phyloP scores from a whole-genome alignment of 2,888 invertebrate genomes.

The Heliconius hortense region DNA sequence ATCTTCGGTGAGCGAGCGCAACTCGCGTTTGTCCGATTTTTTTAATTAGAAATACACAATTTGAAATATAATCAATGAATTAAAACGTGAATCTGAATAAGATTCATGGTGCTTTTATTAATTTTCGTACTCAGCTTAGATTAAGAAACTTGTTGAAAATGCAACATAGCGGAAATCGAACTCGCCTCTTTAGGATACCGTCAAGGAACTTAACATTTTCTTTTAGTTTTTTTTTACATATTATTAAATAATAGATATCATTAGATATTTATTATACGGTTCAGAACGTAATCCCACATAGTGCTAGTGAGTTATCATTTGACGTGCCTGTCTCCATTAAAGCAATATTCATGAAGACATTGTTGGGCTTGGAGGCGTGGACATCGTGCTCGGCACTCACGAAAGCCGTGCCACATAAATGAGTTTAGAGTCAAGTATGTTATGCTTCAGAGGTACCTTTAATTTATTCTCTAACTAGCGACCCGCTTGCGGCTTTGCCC shows the following conservation, averaged over 20 bases:
- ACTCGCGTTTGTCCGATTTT: no score
- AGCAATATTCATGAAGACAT: slow-evolving; percentile 26
- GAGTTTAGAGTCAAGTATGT: slow-evolving; percentile 22
- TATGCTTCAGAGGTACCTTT: background rate
- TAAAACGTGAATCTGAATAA: no score
- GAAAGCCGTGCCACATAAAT: slow-evolving; percentile 28
- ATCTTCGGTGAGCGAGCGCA: no score
- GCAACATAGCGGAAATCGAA: no score
- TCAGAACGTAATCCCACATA: background rate
- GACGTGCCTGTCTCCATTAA: background rate
- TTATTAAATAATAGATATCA: background rate
- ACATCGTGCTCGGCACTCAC: slow-evolving; percentile 28
- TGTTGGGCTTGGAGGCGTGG: slow-evolving; percentile 28
- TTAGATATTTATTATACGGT: background rate
- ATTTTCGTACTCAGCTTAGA: no score
- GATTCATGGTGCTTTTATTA: no score
- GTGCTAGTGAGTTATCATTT: slow-evolving; percentile 7
- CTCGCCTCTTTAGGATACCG: no score
- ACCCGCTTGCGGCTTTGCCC: no score
- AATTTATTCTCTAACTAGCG: background rate
- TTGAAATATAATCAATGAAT: no score
- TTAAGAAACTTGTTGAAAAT: no score
- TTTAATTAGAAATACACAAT: no score
- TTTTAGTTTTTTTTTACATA: no score
- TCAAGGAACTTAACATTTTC: background rate